These are phyloP conservation scores for Anolis sagrei DNA, from an alignment of 2,113 vertebrate genomes.

Conservation along the genomic window DNA sequence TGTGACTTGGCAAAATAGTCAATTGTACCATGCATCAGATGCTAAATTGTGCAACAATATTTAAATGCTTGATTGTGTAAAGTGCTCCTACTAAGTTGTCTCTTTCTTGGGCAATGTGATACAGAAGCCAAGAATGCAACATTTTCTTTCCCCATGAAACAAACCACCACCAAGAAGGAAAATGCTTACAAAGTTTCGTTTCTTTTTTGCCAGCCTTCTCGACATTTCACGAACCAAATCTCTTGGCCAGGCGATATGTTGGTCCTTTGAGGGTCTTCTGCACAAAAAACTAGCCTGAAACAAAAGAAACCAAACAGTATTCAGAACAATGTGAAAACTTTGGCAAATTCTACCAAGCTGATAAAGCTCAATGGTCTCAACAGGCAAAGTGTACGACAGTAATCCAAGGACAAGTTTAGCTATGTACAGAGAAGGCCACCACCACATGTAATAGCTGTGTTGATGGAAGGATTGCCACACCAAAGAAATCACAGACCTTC, in stretches of 20 bases:
- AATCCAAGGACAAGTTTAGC: too few relatives aligned
- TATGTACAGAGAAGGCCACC: too few relatives aligned
- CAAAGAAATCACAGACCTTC: too few relatives aligned
- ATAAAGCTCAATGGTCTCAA: not conserved
- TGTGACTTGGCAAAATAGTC: too few relatives aligned
- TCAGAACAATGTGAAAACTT: not conserved
- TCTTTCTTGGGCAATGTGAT: not conserved
- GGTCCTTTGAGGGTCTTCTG: constrained; percentile 75
- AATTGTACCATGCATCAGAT: not conserved
- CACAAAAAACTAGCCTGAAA: constrained; percentile 90
- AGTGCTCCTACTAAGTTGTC: too few relatives aligned
- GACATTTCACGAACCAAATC: constrained; percentile 88
- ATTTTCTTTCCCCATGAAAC: too few relatives aligned
- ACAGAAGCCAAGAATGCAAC: not conserved
- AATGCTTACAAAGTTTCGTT: constrained; percentile 65
- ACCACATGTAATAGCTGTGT: too few relatives aligned
- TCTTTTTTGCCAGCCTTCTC: constrained; percentile 84
- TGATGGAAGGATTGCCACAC: too few relatives aligned
- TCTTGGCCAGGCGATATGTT: constrained; percentile 86
- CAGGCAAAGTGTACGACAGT: not conserved
- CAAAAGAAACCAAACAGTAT: not conserved
- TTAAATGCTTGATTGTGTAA: too few relatives aligned
- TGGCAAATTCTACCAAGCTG: too few relatives aligned
- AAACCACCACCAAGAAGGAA: too few relatives aligned
- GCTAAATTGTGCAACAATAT: not conserved